Evolutionary conservation across 2,888 invertebrate species (phyloP).

Genomic region (Cerastoderma edule): DNA sequence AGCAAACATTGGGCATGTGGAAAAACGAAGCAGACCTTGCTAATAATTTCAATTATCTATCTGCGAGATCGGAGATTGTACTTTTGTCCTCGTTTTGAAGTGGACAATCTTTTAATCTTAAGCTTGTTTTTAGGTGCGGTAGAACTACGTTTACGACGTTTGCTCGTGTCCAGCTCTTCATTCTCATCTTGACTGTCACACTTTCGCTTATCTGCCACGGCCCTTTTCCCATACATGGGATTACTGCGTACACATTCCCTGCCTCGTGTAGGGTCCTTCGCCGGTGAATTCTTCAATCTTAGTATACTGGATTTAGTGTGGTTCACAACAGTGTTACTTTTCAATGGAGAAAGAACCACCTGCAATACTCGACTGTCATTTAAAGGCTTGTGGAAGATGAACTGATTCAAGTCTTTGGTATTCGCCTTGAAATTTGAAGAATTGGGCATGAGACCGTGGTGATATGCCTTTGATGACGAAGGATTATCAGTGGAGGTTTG

Average conservation of each 20-base stretch:
- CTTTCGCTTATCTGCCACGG: slow-evolving; percentile 56
- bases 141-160: slow-evolving; percentile 39
- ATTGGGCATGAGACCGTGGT: slow-evolving; percentile 1
- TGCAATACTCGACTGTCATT: slow-evolving; percentile 64
- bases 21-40: too few species aligned
- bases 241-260: slow-evolving; percentile 55
- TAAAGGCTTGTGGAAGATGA: slow-evolving; percentile 43
- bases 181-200: slow-evolving; percentile 47
- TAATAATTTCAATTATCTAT: too few species aligned
- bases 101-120: slow-evolving; percentile 40
- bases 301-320: slow-evolving; percentile 76
- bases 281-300: slow-evolving; percentile 69
- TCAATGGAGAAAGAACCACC: slow-evolving; percentile 68
- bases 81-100: slow-evolving; percentile 44
- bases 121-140: slow-evolving; percentile 20
- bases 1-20: too few species aligned
- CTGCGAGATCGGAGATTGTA: slow-evolving; percentile 63
- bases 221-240: slow-evolving; percentile 32
- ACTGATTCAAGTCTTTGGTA: slow-evolving; percentile 7
- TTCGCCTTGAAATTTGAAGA: slow-evolving; percentile 22
- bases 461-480: neutral
- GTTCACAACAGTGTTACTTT: slow-evolving; percentile 60
- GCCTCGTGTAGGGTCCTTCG: slow-evolving; percentile 59
- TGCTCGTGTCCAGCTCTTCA: slow-evolving; percentile 50
- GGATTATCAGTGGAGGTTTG: neutral